Base-by-base conservation (phyloP, 2,797 vertebrate genomes). In the Enteromius argenteus region DNA sequence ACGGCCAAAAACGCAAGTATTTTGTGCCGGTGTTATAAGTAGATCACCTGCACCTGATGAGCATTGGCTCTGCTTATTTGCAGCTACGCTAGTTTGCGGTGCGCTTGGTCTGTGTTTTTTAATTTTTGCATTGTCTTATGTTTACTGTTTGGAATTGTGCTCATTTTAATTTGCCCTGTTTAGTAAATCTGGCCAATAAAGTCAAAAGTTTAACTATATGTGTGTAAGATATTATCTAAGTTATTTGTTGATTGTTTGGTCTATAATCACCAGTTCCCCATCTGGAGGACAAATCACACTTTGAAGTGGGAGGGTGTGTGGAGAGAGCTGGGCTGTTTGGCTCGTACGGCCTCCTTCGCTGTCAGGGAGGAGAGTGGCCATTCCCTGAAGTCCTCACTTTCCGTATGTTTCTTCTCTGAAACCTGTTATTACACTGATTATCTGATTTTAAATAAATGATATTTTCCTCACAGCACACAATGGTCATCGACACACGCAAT, bases 291-390 rank as follows among this genome's bases (percentile, higher is more conserved):
- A 46, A 96, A 79, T 90, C 98, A 99, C 89, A 97, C 96, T 0
- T 72, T 99, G 82, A 99, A 98, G 92, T 99, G 97, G 97, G 98
- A 99, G 86, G 97, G 96, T 0, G 97, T 98, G 80, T 99, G 98
- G 98, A 94, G 98, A 64, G 98, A 99, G 81, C 95, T 99, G 72
- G 95, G 96, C 84, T 99, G 97, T 89, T 94, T 99, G 81, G 95
- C 97, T 4, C 95, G 97, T 83, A 97, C 96, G 0, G 97, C 98
- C 0, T 99, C 98, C 0, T 99, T 99, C 27, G 96, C 97, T 0
- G 95, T 99, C 82, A 94, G 98, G 58, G 94, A 98, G 85, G 98
- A 99, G 88, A 99, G 98, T 0, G 98, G 98, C 44, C 98, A 99
- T 90, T 97, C 98, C 0, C 95, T 99, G 21, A 99, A 99, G 83